Percentiles rank a stretch among this genome's conserved stretches.
Conservation (phyloP, 1,140 invertebrate genomes). For the Drosophila lacteicornis region DNA sequence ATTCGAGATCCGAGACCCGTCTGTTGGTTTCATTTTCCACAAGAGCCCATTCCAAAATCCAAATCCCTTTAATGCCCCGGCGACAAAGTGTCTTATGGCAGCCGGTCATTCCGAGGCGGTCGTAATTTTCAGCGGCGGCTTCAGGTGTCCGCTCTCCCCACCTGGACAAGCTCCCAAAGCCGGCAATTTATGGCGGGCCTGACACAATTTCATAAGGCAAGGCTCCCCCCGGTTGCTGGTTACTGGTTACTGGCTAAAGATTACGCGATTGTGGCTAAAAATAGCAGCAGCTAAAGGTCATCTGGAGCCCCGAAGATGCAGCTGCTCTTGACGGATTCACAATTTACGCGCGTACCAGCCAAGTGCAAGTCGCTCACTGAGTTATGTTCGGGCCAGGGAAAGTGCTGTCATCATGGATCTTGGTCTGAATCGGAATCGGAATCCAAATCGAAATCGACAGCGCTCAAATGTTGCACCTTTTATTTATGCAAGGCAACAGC, state of each 20-base stretch:
- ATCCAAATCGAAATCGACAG: slow-evolving; percentile 32
- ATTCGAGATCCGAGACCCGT: slow-evolving; percentile 22
- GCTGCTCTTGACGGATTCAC: slow-evolving; percentile 25
- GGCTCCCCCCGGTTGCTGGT: slow-evolving; percentile 11
- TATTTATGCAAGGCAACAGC: slow-evolving; percentile 18
- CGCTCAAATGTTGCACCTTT: slow-evolving; percentile 36
- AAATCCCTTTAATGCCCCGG: slow-evolving; percentile 54
- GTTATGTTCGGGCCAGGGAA: slow-evolving; percentile 54
- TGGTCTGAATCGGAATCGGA: slow-evolving; percentile 17
- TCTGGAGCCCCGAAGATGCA: slow-evolving; percentile 25
- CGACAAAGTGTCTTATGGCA: slow-evolving; percentile 52
- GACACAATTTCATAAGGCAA: slow-evolving; percentile 80
- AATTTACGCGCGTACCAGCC: slow-evolving; percentile 58
- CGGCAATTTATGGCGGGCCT: slow-evolving; percentile 75
- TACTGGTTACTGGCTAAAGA: slow-evolving; percentile 33
- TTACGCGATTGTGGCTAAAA: slow-evolving; percentile 75
- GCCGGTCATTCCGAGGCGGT: slow-evolving; percentile 27
- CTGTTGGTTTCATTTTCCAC: slow-evolving; percentile 47
- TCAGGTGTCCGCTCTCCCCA: slow-evolving; percentile 53
- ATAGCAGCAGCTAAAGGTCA: slow-evolving; percentile 59
- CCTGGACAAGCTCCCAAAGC: slow-evolving; percentile 64
- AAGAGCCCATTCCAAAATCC: slow-evolving; percentile 28
- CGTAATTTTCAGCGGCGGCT: slow-evolving; percentile 52
- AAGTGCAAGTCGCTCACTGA: slow-evolving; percentile 61
- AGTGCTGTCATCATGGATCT: slow-evolving; percentile 47